A percentile compares a stretch with the other conserved stretches of the same genome.
These are phyloP conservation scores for Pleuronectes platessa DNA, from an alignment of 2,113 vertebrate species.

Conservation along the genomic window DNA sequence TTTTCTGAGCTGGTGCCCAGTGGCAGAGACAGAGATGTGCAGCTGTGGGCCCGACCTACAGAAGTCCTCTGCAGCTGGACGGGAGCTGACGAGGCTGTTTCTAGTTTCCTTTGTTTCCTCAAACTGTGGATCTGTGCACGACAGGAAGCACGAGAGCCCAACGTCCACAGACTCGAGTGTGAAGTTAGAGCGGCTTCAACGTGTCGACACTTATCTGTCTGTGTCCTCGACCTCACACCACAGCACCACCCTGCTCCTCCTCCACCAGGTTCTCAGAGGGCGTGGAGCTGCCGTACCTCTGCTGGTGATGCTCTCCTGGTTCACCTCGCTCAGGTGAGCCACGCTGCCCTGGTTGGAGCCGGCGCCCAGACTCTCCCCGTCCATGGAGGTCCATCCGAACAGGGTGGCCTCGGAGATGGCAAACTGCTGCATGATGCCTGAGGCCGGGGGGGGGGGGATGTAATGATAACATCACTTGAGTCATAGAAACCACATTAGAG, in stretches of 20 bases:
- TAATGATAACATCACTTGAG: neutral
- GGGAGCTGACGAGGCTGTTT: slow-evolving; percentile 29
- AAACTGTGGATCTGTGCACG: slow-evolving; percentile 13
- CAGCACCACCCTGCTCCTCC: no score
- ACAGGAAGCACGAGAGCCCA: neutral
- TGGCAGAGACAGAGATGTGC: slow-evolving; percentile 39
- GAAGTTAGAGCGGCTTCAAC: no score
- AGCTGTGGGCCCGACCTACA: slow-evolving; percentile 59
- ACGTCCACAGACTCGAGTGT: neutral
- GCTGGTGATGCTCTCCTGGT: slow-evolving; percentile 92
- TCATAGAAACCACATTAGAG: neutral
- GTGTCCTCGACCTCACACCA: no score
- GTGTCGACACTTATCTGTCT: neutral
- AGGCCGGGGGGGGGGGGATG: neutral
- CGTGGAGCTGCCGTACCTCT: slow-evolving; percentile 71
- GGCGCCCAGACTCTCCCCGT: slow-evolving; percentile 92
- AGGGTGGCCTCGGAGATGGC: slow-evolving; percentile 97
- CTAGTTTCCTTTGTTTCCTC: slow-evolving; percentile 32
- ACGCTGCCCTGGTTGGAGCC: slow-evolving; percentile 93
- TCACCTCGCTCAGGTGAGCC: slow-evolving; percentile 91
- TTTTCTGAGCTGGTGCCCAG: slow-evolving; percentile 34
- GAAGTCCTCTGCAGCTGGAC: slow-evolving; percentile 54
- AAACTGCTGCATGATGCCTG: slow-evolving; percentile 97
- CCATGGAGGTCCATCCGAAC: slow-evolving; percentile 96
- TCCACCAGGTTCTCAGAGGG: no score